Evolutionary conservation across 1,140 invertebrate species (phyloP).

Genomic region (Heliconius hermathena): DNA sequence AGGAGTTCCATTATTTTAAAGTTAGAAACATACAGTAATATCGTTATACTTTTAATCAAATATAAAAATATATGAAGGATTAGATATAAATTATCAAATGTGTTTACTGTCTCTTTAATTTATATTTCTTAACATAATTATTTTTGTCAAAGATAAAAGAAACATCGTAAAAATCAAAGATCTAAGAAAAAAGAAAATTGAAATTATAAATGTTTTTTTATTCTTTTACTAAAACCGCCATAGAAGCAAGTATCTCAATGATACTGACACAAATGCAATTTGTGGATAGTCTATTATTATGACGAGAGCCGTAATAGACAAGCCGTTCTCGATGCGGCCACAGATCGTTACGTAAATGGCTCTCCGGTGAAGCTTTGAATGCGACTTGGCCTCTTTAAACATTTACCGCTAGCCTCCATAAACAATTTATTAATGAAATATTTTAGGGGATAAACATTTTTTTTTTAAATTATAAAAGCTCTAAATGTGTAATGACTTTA

Average conservation of each 20-base stretch:
- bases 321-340: slow-evolving; percentile 47
- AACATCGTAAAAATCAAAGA: no score
- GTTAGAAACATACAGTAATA: no score
- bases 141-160: no score
- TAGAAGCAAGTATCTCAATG: not conserved
- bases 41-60: no score
- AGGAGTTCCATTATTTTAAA: not conserved
- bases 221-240: not conserved
- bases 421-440: slow-evolving; percentile 30
- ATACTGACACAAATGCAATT: slow-evolving; percentile 48
- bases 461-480: not conserved
- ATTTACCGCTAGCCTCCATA: slow-evolving; percentile 34
- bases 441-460: not conserved
- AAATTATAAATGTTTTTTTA: not conserved
- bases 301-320: slow-evolving; percentile 46
- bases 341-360: slow-evolving; percentile 64
- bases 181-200: not conserved
- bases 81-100: no score
- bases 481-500: no score
- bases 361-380: slow-evolving; percentile 34
- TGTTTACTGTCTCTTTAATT: no score
- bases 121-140: no score
- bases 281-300: slow-evolving; percentile 53
- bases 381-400: slow-evolving; percentile 34
- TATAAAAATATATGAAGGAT: no score